These are phyloP conservation scores for Scrobipalpa atriplicella DNA, from an alignment of 2,888 invertebrate species.

Conservation along the genomic window DNA sequence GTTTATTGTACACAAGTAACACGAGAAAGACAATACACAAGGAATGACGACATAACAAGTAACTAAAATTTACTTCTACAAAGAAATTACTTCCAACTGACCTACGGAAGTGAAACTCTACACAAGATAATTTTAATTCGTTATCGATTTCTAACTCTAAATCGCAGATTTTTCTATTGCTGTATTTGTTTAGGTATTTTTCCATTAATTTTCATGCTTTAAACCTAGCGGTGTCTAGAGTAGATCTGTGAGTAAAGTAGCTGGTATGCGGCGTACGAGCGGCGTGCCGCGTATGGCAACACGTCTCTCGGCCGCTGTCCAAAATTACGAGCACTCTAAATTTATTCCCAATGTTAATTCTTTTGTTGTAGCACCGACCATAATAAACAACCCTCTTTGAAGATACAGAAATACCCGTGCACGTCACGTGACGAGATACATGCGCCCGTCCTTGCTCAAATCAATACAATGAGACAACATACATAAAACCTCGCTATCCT, in stretches of 20 bases:
- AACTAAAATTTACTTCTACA: no score
- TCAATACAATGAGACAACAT: background rate
- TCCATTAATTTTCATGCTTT: no score
- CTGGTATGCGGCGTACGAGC: conserved; percentile 19
- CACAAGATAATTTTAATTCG: no score
- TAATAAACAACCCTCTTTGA: conserved; percentile 71
- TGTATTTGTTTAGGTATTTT: no score
- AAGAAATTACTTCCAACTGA: no score
- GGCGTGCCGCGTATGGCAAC: conserved; percentile 48
- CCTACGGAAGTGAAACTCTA: no score
- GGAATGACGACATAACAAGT: no score
- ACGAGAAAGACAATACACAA: no score
- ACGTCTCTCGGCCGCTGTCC: conserved; percentile 57
- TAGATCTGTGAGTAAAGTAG: conserved; percentile 19
- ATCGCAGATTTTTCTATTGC: no score
- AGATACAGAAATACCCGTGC: conserved; percentile 67
- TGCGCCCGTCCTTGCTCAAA: conserved; percentile 43
- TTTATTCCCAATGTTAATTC: conserved; percentile 67
- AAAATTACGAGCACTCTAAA: conserved; percentile 62
- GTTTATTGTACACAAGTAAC: no score
- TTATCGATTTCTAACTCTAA: no score
- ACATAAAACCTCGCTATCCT: no score
- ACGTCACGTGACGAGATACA: conserved; percentile 54
- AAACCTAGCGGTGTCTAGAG: conserved; percentile 10
- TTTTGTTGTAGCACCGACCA: conserved; percentile 65